Base-by-base conservation (phyloP, 2,888 invertebrate species). In the Tiliacea citrago region DNA sequence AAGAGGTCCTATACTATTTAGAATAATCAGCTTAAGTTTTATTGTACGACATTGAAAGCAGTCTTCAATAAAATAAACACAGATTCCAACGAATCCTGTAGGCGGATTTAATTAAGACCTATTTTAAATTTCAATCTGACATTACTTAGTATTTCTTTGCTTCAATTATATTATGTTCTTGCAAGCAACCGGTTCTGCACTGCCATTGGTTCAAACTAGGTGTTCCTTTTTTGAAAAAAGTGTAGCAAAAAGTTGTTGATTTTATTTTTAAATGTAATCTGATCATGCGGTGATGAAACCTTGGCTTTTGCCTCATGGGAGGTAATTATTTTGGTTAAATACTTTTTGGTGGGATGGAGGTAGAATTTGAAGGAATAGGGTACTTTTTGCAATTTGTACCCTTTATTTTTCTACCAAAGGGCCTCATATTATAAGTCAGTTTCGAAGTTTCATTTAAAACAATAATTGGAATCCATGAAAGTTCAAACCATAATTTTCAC, bases 61-160 rank as follows among this genome's bases (percentile, higher is more conserved):
- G 21, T 29, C 13, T 24, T 49, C 53, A 45, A n/a, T 39, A 13
- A 72, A 72, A 57, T 21, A 55, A 68, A 72, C 21, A 24, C 16
- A 35, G 13, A 51, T 63, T 51, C 12, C 55, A 84, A 63, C 0
- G 29, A 47, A 58, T 68, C 45, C 58, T 63, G 76, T 84, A 29
- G 82, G 82, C 39, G 85, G 58, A 60, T 60, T 72, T 49, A 75
- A 81, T 81, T 63, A 62, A 51, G n/a, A 29, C 35, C 62, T 57
- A 67, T 81, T 75, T 57, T 42, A 70, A 62, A 72, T 72, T 57
- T 24, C 69, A 69, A 68, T 60, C 51, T 18, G 49, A 24, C 69
- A 47, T 53, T 53, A 76, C 72, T 70, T 45, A 68, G 67, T 82
- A 77, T 47, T 35, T 42, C 68, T 75, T 73, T 70, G 72, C 60